These are phyloP conservation scores for Drosophila hamatofila DNA, from an alignment of 2,888 invertebrate genomes.

Conservation along the genomic window DNA sequence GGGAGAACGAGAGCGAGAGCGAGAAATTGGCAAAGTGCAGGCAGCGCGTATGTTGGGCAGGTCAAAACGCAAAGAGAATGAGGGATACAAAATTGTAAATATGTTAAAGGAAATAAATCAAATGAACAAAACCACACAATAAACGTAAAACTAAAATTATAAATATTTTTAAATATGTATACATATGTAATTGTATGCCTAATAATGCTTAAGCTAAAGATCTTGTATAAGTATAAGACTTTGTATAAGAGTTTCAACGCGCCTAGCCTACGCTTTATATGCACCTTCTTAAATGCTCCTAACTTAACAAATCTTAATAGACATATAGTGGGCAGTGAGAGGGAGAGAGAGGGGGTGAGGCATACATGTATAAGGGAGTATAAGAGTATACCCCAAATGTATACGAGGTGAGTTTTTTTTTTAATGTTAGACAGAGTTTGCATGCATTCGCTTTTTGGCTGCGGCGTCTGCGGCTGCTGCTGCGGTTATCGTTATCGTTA, in stretches of 20 bases:
- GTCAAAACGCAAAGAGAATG: conserved; percentile 47
- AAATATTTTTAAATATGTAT: conserved; percentile 6
- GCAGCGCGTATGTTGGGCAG: conserved; percentile 32
- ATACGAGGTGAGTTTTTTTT: conserved; percentile 19
- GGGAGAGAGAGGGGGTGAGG: background rate
- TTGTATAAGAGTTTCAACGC: background rate
- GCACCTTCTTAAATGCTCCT: conserved; percentile 43
- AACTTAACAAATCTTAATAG: conserved; percentile 2
- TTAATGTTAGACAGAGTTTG: conserved; percentile 39
- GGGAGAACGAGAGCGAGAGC: background rate
- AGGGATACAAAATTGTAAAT: conserved; percentile 50
- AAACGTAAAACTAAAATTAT: conserved; percentile 23
- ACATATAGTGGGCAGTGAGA: background rate
- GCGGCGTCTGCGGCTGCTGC: conserved; percentile 2
- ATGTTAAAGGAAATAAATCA: conserved; percentile 40
- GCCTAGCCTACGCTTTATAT: conserved; percentile 37
- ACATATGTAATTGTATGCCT: background rate
- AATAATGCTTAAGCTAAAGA: conserved; percentile 9
- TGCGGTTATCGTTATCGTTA: conserved; percentile 23
- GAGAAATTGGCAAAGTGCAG: conserved; percentile 38
- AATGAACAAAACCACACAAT: conserved; percentile 30
- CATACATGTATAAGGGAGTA: conserved; percentile 37
- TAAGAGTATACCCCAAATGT: conserved; percentile 25
- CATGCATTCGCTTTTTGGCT: conserved; percentile 38
- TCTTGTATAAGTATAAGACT: background rate